These are phyloP conservation scores for Vidua chalybeata DNA, from an alignment of 2,113 vertebrate species.

Conservation along the genomic window DNA sequence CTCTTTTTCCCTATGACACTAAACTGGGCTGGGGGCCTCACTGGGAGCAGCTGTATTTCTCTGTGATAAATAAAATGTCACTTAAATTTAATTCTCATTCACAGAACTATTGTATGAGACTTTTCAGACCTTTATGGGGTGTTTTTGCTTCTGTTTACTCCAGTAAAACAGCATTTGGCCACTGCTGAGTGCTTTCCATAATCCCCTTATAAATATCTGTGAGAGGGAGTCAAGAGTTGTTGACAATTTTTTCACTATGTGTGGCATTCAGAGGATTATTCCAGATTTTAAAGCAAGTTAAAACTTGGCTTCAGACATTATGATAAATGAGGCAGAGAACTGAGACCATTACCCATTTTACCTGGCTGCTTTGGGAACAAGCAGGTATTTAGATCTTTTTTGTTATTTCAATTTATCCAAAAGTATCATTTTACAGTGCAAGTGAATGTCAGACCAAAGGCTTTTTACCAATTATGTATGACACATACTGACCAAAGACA, in stretches of 20 bases:
- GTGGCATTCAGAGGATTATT: neutral
- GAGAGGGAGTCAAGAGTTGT: neutral
- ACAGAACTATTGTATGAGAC: neutral
- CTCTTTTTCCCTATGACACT: neutral
- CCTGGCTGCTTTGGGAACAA: neutral
- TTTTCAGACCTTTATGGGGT: neutral
- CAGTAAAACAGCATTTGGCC: neutral
- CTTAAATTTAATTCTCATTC: neutral
- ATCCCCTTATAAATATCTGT: neutral
- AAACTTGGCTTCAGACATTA: neutral
- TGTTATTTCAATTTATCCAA: neutral
- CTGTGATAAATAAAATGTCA: neutral
- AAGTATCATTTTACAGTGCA: neutral
- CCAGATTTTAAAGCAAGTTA: neutral
- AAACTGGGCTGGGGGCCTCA: neutral
- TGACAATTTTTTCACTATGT: neutral
- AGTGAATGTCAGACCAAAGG: neutral
- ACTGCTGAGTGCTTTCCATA: neutral
- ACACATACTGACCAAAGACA: neutral
- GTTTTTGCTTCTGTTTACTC: neutral
- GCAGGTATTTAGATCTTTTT: neutral
- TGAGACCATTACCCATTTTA: neutral
- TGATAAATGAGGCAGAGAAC: neutral
- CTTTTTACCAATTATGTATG: neutral
- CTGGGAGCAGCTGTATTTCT: neutral